Conservation (phyloP, 2,113 vertebrate genomes). For the Geococcyx californianus region DNA sequence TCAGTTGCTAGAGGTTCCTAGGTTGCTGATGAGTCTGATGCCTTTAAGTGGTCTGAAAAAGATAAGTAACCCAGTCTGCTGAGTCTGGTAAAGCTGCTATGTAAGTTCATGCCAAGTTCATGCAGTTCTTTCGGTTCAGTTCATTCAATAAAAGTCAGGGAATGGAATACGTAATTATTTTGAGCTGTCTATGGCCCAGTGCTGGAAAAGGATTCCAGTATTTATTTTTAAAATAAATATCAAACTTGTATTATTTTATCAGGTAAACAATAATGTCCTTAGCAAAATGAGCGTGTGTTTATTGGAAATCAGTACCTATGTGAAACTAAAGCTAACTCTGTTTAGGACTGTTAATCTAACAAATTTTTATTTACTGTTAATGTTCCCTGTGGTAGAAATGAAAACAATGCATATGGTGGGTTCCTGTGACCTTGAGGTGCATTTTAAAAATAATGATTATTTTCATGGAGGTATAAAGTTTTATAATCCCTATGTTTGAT, state of each 20-base stretch:
- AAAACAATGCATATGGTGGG: background rate
- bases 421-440: background rate
- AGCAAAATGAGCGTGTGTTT: background rate
- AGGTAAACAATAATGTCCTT: background rate
- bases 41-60: background rate
- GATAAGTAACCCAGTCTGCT: background rate
- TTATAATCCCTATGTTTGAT: background rate
- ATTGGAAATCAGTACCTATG: background rate
- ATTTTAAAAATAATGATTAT: background rate
- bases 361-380: background rate
- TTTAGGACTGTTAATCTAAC: background rate
- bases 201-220: background rate
- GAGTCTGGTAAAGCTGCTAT: background rate
- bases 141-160: background rate
- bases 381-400: background rate
- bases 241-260: background rate
- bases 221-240: background rate
- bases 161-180: background rate
- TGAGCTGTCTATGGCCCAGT: background rate
- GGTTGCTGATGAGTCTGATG: background rate
- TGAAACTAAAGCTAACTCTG: background rate
- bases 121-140: background rate
- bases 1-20: background rate
- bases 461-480: background rate
- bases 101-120: background rate